Evolutionary conservation across 2,113 vertebrate species (phyloP), one percentile per base, ranked within the genome.

Genomic region (Aspidoscelis tigris): DNA sequence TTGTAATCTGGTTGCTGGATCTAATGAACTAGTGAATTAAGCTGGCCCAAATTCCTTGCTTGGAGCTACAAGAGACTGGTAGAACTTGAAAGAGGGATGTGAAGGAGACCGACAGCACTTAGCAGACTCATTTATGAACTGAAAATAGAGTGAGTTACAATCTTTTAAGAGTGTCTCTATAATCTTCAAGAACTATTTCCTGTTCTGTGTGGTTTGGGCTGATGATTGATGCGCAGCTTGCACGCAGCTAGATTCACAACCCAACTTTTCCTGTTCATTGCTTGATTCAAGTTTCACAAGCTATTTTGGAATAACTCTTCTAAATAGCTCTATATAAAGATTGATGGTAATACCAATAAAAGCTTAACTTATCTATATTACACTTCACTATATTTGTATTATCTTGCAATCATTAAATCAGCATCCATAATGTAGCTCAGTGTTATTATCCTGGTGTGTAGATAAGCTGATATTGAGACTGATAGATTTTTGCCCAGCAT

Each of bases 1-100:
- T 72, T 21, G 73, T 41, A 41, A n/a, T 53, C 74, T 78, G 74
- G 14, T 82, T 78, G 75, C 75, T 58, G 78, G 33, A 53, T n/a
- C 43, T 82, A 78, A 77, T 78, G 74, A 86, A 73, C 69, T 73
- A 65, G 72, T n/a, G 68, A 53, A 61, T 39, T 65, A 43, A 66
- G 33, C 43, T 53, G 70, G 80, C 55, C 58, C 73, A 43, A 77
- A 66, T 53, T 21, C 43, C 22, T 76, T 70, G 22, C 22, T 82
- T 12, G 82, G 33, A 66, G 24, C 69, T 64, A 33, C 14, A 26
- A 66, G 68, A 65, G 24, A 18, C 24, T 78, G 74, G 68, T 55
- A 66, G 66, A 47, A 44, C 9, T 39, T 71, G 55, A 78, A 39
- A 86, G 80, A 61, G 33, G 69, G n/a, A n/a, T 3, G 69, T 22